A percentile compares a stretch with the other conserved stretches of the same genome.
Conservation (phyloP, 2,797 vertebrate species). For the Ammospiza maritima region DNA sequence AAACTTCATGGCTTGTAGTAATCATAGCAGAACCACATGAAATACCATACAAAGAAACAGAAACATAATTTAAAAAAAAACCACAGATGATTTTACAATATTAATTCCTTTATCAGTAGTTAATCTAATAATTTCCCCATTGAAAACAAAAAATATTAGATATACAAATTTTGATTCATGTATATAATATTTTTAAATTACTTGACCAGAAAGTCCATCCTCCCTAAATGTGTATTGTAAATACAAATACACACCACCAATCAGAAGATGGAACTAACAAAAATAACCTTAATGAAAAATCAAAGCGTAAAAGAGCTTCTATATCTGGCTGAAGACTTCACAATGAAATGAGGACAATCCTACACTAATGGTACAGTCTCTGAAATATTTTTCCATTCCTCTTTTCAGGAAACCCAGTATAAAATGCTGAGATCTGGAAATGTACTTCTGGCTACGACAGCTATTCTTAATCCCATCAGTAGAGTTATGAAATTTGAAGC, state of each 20-base stretch:
- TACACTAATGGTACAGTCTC: background rate
- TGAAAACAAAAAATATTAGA: background rate
- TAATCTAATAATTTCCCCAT: background rate
- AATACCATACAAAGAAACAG: constrained; percentile 34
- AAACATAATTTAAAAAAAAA: background rate
- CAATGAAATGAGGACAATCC: background rate
- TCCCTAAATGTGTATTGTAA: background rate
- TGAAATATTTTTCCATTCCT: constrained; percentile 9
- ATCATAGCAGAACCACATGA: background rate
- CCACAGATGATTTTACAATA: background rate
- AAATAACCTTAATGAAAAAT: background rate
- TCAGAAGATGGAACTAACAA: background rate
- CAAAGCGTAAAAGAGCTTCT: background rate
- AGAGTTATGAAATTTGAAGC: background rate
- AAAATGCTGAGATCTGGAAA: constrained; percentile 18
- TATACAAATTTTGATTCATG: background rate
- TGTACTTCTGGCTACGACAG: background rate
- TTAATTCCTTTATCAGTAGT: background rate
- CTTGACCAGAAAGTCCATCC: background rate
- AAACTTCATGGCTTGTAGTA: constrained; percentile 39
- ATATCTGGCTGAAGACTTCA: background rate
- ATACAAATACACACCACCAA: background rate
- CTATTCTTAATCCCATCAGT: background rate
- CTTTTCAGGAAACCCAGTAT: background rate
- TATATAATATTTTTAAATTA: background rate